Conservation (phyloP, 2,797 vertebrate genomes). For the Balearica regulorum region DNA sequence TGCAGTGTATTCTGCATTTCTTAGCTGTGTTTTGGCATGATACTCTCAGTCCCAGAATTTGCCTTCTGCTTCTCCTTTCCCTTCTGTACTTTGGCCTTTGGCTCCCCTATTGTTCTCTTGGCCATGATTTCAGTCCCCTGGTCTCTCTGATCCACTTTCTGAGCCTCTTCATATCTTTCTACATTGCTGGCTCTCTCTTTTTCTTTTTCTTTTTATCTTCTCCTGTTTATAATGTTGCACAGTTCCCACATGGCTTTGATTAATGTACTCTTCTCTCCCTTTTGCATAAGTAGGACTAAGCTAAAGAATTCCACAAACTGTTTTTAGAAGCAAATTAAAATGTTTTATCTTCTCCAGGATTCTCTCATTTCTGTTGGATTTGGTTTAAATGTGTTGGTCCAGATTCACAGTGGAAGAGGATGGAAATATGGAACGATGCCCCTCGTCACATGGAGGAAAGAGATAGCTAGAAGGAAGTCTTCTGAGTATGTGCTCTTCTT, state of each 20-base stretch:
- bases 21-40: neutral
- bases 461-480: neutral
- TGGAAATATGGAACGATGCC: neutral
- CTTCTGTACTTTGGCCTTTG: constrained; percentile 6
- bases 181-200: neutral
- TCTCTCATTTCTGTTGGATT: neutral
- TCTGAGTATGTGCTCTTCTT: neutral
- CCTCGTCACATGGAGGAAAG: neutral
- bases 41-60: neutral
- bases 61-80: neutral
- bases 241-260: constrained; percentile 38
- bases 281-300: neutral
- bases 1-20: neutral
- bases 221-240: neutral
- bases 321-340: constrained; percentile 4
- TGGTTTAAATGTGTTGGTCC: neutral
- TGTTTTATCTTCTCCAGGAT: neutral
- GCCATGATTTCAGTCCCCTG: neutral
- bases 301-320: neutral
- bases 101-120: constrained; percentile 29
- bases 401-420: neutral
- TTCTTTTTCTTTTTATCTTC: neutral
- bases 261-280: neutral
- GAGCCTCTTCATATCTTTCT: neutral
- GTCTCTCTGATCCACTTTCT: constrained; percentile 19